Conservation (phyloP, 2,888 invertebrate genomes). For the Drosophila ezoana region DNA sequence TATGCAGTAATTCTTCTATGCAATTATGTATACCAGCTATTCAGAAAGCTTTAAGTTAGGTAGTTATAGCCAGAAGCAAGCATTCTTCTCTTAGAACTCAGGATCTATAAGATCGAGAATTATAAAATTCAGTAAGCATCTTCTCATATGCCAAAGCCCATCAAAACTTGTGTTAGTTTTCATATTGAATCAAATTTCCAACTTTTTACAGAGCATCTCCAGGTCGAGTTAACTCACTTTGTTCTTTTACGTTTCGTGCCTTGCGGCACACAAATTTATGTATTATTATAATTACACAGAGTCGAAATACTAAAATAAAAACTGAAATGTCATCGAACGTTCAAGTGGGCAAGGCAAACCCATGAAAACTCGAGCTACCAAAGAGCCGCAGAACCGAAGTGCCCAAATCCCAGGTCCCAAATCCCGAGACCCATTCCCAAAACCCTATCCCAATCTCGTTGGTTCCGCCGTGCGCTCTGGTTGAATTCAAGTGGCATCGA, state of each 20-base stretch:
- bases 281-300: conserved; percentile 75
- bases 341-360: conserved; percentile 66
- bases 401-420: conserved; percentile 13
- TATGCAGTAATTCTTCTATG: not conserved
- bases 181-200: not conserved
- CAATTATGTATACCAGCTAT: not conserved
- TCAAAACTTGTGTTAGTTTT: conserved; percentile 4
- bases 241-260: conserved; percentile 17
- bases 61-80: too few relatives aligned
- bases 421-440: conserved; percentile 1
- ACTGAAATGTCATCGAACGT: conserved; percentile 83
- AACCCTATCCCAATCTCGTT: conserved; percentile 1
- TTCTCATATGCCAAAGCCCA: not conserved
- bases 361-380: conserved; percentile 11
- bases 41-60: too few relatives aligned
- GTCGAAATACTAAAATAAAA: conserved; percentile 57
- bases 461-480: conserved; percentile 17
- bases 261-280: conserved; percentile 68
- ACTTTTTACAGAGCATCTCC: conserved; percentile 15
- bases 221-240: not conserved
- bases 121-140: not conserved
- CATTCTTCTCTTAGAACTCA: conserved; percentile 1
- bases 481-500: conserved; percentile 54
- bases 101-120: not conserved
- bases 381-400: conserved; percentile 4